phyloP scores from a whole-genome alignment of 2,797 vertebrate species.

The Selene dorsalis region DNA sequence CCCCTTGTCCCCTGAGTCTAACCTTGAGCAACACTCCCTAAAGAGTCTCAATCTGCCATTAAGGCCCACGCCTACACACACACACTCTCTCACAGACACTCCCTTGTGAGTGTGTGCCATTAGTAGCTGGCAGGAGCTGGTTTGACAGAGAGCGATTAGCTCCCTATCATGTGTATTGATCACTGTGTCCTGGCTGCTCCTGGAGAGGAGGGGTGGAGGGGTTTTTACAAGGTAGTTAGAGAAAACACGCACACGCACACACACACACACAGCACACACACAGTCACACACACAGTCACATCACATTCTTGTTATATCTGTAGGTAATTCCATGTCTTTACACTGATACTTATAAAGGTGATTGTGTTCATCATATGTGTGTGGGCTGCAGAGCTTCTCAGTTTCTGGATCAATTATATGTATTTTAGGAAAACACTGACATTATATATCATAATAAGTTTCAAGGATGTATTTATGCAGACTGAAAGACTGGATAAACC shows the following conservation, averaged over 20 bases:
- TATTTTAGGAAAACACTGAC: background rate
- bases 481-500: background rate
- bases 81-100: slow-evolving; percentile 42
- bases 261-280: slow-evolving; percentile 33
- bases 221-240: slow-evolving; percentile 65
- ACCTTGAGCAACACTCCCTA: slow-evolving; percentile 81
- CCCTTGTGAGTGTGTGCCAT: slow-evolving; percentile 78
- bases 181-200: slow-evolving; percentile 74
- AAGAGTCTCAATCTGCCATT: slow-evolving; percentile 82
- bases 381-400: too few species aligned
- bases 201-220: slow-evolving; percentile 61
- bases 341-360: background rate
- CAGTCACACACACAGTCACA: background rate
- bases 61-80: slow-evolving; percentile 51
- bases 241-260: slow-evolving; percentile 1
- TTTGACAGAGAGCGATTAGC: slow-evolving; percentile 86
- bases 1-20: slow-evolving; percentile 76
- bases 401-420: too few species aligned
- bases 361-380: background rate
- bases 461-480: background rate
- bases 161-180: slow-evolving; percentile 87
- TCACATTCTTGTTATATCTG: background rate
- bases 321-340: background rate
- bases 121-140: slow-evolving; percentile 78
- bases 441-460: background rate